A percentile compares a stretch with the other conserved stretches of the same genome.
phyloP scores from a whole-genome alignment of 2,113 vertebrate genomes.

The Australoheros scitulus region DNA sequence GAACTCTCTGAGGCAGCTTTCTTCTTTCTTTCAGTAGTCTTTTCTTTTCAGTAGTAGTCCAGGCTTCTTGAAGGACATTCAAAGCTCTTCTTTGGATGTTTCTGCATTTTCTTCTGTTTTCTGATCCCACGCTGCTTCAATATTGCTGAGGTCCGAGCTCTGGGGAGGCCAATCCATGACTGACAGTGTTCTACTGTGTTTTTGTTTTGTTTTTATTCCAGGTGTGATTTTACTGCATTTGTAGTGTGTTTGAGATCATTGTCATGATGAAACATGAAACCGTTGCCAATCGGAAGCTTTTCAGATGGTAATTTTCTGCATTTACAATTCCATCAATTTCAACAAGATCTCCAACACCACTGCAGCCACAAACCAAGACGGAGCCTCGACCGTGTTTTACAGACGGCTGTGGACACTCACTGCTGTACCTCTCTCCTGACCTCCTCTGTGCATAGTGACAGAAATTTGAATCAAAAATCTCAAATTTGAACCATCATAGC shows the following conservation, averaged over 20 bases:
- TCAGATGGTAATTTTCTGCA: neutral
- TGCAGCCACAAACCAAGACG: too few species aligned
- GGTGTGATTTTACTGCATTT: neutral
- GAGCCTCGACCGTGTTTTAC: too few species aligned
- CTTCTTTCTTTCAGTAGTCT: neutral
- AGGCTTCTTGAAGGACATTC: neutral
- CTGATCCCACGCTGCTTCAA: neutral
- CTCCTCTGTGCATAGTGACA: too few species aligned
- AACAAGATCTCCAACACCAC: too few species aligned
- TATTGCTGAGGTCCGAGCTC: neutral
- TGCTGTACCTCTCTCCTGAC: too few species aligned
- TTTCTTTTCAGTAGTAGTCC: too few species aligned
- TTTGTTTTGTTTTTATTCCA: neutral
- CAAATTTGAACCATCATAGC: too few species aligned
- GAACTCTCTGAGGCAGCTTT: neutral
- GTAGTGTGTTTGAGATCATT: too few species aligned
- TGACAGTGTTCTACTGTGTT: neutral
- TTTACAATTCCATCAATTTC: too few species aligned
- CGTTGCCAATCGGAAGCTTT: neutral
- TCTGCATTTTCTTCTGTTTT: neutral
- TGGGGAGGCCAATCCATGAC: neutral
- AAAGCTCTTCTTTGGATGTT: neutral
- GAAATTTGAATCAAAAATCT: too few species aligned
- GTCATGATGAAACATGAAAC: neutral
- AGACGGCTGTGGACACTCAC: too few species aligned